These are phyloP conservation scores for Drosophila heteroneura DNA, from an alignment of 2,888 invertebrate species.

Conservation along the genomic window DNA sequence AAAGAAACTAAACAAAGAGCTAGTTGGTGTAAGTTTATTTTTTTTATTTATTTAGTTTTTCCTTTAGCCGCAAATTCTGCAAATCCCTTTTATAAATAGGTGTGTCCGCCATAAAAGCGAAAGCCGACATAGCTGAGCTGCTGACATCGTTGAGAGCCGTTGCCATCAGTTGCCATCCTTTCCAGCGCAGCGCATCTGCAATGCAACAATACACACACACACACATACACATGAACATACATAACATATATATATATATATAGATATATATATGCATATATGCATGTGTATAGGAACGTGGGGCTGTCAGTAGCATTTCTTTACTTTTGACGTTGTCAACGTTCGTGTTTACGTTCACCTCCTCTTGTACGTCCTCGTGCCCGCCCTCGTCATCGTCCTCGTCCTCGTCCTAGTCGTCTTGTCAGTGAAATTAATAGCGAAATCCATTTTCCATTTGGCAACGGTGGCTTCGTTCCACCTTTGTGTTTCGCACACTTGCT, in stretches of 20 bases:
- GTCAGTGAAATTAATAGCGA: constrained; percentile 78
- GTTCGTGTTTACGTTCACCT: constrained; percentile 28
- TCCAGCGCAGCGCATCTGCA: constrained; percentile 53
- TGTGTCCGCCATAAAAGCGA: constrained; percentile 68
- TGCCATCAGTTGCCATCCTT: constrained; percentile 21
- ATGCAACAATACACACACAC: constrained; percentile 19
- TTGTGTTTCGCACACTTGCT: constrained; percentile 28
- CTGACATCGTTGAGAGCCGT: constrained; percentile 54
- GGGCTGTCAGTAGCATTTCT: constrained; percentile 56
- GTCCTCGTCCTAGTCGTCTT: constrained; percentile 34
- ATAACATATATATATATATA: background rate
- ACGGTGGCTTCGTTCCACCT: constrained; percentile 20
- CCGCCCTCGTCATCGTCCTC: constrained; percentile 6
- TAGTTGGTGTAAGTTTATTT: constrained; percentile 45
- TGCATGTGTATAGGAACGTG: constrained; percentile 28
- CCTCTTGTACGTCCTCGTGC: background rate
- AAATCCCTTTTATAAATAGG: constrained; percentile 72
- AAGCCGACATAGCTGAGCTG: constrained; percentile 55
- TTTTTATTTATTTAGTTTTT: constrained; percentile 40
- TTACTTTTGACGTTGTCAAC: constrained; percentile 74
- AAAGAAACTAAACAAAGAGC: constrained; percentile 49
- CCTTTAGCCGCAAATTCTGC: constrained; percentile 58
- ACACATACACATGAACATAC: background rate
- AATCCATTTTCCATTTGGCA: constrained; percentile 77
- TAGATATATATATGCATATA: background rate